Evolutionary conservation across 2,113 vertebrate species (phyloP), one percentile per base, ranked within the genome.

Genomic region (Spermophilus dauricus): DNA sequence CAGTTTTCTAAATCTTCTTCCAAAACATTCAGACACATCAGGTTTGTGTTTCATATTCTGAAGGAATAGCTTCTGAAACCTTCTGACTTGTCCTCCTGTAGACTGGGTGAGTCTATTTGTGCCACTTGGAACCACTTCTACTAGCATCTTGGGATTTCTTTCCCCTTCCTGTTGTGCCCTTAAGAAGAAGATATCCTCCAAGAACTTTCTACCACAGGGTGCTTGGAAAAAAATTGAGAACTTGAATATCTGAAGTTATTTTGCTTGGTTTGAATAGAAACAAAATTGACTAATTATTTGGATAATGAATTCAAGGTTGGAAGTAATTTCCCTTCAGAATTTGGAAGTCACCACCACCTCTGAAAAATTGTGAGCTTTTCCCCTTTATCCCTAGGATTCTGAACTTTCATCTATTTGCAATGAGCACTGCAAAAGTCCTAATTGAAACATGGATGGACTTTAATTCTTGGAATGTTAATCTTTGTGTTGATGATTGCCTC

Each of bases 281-380:
- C 58, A 72, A 16, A 73, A 75, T 26, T 81, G 51, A 61, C 42
- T 39, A 53, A 51, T 48, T 69, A 30, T 58, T 37, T 89, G 58
- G 22, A 13, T 70, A 89, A 48, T 69, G 24, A 86, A 93, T 58
- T 51, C 34, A 96, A 91, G 39, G 34, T 53, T 69, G 82, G n/a
- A 86, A 97, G 90, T 63, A 53, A 61, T 73, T 92, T 96, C 37
- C 45, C 61, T 87, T 84, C 14, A 51, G 70, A 94, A 94, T 51
- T 81, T 86, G 75, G 67, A 92, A 70, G 67, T 75, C 42, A 20
- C 5, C 53, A 2, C 61, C 48, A 34, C 32, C 58, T 72, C 78
- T 22, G 8, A 58, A 83, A 88, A 61, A 34, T 39, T 58, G 53
- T 48, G 65, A 24, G 9, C 14, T 56, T 48, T 58, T 70, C 26